These are phyloP conservation scores for Podabrus alpinus DNA, from an alignment of 2,888 invertebrate species.

Conservation along the genomic window DNA sequence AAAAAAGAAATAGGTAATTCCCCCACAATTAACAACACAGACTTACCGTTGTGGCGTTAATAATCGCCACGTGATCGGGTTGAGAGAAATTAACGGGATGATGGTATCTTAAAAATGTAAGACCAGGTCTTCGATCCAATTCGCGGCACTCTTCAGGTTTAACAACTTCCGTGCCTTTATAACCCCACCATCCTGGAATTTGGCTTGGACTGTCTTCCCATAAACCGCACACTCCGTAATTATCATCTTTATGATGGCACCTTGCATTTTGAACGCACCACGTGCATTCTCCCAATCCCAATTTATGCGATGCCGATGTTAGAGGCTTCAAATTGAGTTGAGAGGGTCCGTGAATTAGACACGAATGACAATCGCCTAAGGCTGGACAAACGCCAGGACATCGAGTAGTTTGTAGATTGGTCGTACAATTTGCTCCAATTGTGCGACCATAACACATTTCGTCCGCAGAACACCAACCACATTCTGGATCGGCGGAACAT, in stretches of 20 bases:
- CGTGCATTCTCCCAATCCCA: constrained; percentile 79
- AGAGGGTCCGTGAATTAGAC: constrained; percentile 79
- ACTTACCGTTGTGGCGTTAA: constrained; percentile 77
- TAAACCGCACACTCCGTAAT: constrained; percentile 79
- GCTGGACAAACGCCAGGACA: constrained; percentile 90
- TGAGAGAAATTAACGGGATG: constrained; percentile 86
- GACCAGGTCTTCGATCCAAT: constrained; percentile 80
- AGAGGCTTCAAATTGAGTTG: constrained; percentile 49
- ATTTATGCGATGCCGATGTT: constrained; percentile 73
- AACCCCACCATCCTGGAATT: constrained; percentile 89
- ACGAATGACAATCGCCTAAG: constrained; percentile 87
- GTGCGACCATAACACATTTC: constrained; percentile 78
- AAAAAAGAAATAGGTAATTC: background rate
- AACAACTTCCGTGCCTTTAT: constrained; percentile 67
- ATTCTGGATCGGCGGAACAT: constrained; percentile 89
- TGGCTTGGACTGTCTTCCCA: constrained; percentile 80
- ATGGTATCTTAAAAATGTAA: constrained; percentile 86
- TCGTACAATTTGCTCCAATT: constrained; percentile 86
- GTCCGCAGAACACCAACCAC: constrained; percentile 87
- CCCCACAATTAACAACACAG: background rate
- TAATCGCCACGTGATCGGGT: constrained; percentile 85
- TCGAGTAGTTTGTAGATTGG: constrained; percentile 84
- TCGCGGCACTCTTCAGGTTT: constrained; percentile 76
- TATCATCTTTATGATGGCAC: constrained; percentile 85
- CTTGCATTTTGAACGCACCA: constrained; percentile 94